Base-by-base conservation (phyloP, 2,888 invertebrate species). In the Eupithecia insigniata region DNA sequence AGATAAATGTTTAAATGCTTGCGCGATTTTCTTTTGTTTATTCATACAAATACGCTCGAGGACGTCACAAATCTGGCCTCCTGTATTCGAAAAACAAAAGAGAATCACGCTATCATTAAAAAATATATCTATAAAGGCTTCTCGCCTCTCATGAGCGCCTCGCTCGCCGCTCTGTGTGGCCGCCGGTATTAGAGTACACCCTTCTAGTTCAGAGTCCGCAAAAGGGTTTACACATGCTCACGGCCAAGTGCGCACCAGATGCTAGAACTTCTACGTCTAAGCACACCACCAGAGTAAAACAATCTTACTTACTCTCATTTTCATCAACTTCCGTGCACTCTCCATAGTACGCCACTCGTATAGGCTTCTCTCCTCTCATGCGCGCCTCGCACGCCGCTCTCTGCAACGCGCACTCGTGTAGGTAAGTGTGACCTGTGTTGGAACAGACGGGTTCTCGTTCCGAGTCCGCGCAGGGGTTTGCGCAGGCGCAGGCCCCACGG, bases 401-500 rank as follows among this genome's bases (percentile, higher is more conserved):
- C 83, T 96, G 96, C 87, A 98, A 95, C 82, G 97, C 97, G 86
- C 98, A 98, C 89, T 97, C 97, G 89, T 96, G 97, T 77, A 95
- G 91, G 90, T 97, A 98, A 4, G 97, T 97, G 78, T 95, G 95
- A 79, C 96, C 95, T 84, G 97, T 96, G 84, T 96, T 96, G 61
- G 96, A 97, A 88, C 98, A 98, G 26, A 98, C 97, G 3, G 96
- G 96, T 83, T 97, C 96, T 32, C 95, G 94, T 16, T 95, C 95
- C 16, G 94, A 94, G 70, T 94, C 95, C 1, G 95, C 95, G 91
- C 98, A 98, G 77, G 96, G 95, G 69, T 96, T 95, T 1, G 97
- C 97, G 88, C 98, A 98, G 14, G 97, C 95, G 91, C 98, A 98
- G 61, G 95, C 94, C 2, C 98, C 98, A 55, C 97, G 96, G 77